Percentiles rank a stretch among this genome's conserved stretches.
phyloP scores from a whole-genome alignment of 2,113 vertebrate genomes.

The Danio rerio region DNA sequence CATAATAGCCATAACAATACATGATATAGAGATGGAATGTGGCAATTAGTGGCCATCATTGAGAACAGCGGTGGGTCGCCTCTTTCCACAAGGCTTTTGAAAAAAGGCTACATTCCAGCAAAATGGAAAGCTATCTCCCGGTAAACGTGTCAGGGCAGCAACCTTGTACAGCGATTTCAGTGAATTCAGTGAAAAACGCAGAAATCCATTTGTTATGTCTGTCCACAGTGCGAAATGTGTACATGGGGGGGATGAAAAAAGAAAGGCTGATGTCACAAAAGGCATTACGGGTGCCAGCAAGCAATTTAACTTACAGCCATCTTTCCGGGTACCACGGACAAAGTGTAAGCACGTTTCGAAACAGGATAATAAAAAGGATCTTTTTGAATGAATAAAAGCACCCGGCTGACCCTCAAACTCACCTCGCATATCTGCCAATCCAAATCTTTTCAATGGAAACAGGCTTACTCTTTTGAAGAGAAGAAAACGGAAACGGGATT shows the following conservation, averaged over 20 bases:
- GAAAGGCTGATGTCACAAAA: slow-evolving; percentile 32
- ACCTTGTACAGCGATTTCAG: slow-evolving; percentile 37
- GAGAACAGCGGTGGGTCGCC: slow-evolving; percentile 21
- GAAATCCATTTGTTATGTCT: slow-evolving; percentile 42
- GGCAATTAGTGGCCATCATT: slow-evolving; percentile 24
- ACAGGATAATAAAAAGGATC: not conserved
- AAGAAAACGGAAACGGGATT: too few relatives aligned
- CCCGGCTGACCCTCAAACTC: slow-evolving; percentile 29
- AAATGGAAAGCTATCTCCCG: slow-evolving; percentile 30
- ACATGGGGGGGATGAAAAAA: not conserved
- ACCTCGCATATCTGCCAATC: slow-evolving; percentile 1
- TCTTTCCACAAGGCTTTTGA: slow-evolving; percentile 1
- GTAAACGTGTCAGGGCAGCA: slow-evolving; percentile 37
- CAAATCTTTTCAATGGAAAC: slow-evolving; percentile 18
- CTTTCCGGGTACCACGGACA: not conserved
- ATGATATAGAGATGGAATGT: slow-evolving; percentile 29
- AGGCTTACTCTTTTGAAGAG: not conserved
- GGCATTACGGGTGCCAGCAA: slow-evolving; percentile 9
- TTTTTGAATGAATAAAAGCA: not conserved
- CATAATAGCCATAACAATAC: slow-evolving; percentile 23
- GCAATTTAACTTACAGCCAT: slow-evolving; percentile 28
- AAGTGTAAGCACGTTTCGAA: not conserved
- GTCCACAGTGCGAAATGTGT: slow-evolving; percentile 8
- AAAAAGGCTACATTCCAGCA: slow-evolving; percentile 26
- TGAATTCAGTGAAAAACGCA: slow-evolving; percentile 34